Percentiles rank a stretch among this genome's conserved stretches.
Conservation (phyloP, 1,140 invertebrate genomes). For the Drosophila erecta region DNA sequence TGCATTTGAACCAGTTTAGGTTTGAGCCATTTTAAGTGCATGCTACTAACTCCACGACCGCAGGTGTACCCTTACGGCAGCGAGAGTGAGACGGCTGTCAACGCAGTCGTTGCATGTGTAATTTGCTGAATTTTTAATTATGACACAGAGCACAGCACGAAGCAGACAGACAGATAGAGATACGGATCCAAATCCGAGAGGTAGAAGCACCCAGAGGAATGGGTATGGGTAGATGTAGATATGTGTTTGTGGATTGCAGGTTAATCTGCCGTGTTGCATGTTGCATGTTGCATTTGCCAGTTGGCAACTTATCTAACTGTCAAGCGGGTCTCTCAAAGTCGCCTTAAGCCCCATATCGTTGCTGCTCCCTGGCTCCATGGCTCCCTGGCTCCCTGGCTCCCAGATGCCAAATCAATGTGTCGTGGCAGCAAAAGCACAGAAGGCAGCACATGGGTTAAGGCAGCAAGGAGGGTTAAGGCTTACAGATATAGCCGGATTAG, state of each 20-base stretch:
- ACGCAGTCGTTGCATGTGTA: slow-evolving; percentile 65
- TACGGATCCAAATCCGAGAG: slow-evolving; percentile 32
- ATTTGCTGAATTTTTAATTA: slow-evolving; percentile 77
- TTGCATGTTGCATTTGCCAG: slow-evolving; percentile 49
- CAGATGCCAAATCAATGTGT: slow-evolving; percentile 34
- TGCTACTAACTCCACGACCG: background rate
- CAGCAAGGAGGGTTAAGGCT: slow-evolving; percentile 10
- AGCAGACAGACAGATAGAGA: slow-evolving; percentile 15
- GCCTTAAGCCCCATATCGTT: slow-evolving; percentile 20
- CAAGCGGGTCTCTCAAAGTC: slow-evolving; percentile 34
- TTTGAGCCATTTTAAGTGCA: background rate
- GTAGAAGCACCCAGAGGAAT: background rate
- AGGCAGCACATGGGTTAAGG: slow-evolving; percentile 3
- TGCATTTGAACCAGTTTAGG: background rate
- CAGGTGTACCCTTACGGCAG: background rate
- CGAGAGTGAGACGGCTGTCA: slow-evolving; percentile 23
- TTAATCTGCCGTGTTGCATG: slow-evolving; percentile 48
- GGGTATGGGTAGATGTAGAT: background rate
- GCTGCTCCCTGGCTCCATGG: background rate
- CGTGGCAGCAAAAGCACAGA: background rate
- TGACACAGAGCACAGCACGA: slow-evolving; percentile 57
- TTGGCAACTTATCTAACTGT: slow-evolving; percentile 52
- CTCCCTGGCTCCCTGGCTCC: slow-evolving; percentile 9
- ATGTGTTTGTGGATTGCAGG: slow-evolving; percentile 30
- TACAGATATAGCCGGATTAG: slow-evolving; percentile 27